These are phyloP conservation scores for Dasypus novemcinctus DNA, from an alignment of 2,113 vertebrate species.

Conservation along the genomic window DNA sequence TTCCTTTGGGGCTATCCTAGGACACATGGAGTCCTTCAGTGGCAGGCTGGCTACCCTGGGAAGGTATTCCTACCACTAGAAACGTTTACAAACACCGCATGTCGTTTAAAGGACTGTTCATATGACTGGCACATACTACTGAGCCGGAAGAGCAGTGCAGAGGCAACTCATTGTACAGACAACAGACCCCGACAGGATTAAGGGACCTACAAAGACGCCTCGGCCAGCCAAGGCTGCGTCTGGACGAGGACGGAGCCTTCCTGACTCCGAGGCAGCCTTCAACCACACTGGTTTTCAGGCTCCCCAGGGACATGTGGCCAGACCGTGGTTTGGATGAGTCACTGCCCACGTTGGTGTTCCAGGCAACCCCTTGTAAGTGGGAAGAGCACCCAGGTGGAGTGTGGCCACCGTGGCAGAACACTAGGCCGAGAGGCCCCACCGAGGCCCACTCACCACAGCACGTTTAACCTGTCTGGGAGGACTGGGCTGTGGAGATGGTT, in stretches of 20 bases:
- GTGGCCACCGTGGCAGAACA: fast-evolving
- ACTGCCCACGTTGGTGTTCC: neutral
- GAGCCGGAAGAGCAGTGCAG: neutral
- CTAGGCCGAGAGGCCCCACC: neutral
- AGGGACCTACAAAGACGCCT: neutral
- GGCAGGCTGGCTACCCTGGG: fast-evolving
- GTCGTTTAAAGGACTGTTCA: neutral
- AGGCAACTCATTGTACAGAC: fast-evolving
- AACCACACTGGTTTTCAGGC: neutral
- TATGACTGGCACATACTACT: neutral
- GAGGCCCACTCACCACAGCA: slow-evolving; percentile 86
- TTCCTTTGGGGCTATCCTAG: neutral
- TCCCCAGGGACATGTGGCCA: fast-evolving
- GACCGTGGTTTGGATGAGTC: fast-evolving
- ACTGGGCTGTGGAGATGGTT: slow-evolving; percentile 93
- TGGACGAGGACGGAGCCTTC: neutral
- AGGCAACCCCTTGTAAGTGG: neutral
- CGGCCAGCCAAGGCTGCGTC: neutral
- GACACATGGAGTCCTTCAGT: neutral
- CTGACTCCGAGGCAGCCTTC: neutral
- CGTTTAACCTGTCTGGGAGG: slow-evolving; percentile 93
- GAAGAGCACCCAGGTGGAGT: fast-evolving
- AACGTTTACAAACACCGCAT: fast-evolving
- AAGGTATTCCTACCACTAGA: neutral
- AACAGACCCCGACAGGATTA: neutral